Percentiles rank a stretch among this genome's conserved stretches.
Evolutionary conservation across 2,113 vertebrate genomes (phyloP).

Genomic region (Bujurquina vittata): DNA sequence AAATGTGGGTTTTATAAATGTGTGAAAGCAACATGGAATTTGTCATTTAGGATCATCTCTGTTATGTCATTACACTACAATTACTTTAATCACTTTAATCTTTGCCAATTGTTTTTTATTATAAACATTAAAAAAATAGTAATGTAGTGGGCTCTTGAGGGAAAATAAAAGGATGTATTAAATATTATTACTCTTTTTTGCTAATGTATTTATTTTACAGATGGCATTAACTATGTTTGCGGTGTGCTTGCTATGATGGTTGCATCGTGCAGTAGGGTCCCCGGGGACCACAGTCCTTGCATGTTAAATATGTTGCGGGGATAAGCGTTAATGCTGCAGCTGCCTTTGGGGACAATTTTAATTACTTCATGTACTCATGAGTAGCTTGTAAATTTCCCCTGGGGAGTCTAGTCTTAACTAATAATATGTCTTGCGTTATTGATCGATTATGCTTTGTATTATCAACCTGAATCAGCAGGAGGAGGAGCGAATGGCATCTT

Average conservation of each 20-base stretch:
- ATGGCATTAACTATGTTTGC: rapidly evolving
- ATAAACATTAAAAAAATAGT: not conserved
- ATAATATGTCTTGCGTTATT: rapidly evolving
- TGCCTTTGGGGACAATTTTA: not conserved
- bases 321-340: not conserved
- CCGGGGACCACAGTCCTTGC: not conserved
- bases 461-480: not conserved
- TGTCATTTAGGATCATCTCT: not conserved
- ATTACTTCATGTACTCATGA: not conserved
- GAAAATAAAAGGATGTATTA: not conserved
- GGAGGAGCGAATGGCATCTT: not conserved
- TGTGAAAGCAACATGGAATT: not conserved
- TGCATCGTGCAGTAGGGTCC: not conserved
- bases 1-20: too few relatives aligned
- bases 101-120: not conserved
- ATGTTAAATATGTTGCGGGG: not conserved
- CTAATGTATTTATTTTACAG: not conserved
- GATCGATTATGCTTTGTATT: not conserved
- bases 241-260: not conserved
- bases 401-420: not conserved
- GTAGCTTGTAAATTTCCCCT: not conserved
- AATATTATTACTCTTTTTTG: not conserved
- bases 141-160: too few relatives aligned
- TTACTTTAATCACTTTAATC: not conserved
- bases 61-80: too few relatives aligned